Base-by-base conservation (phyloP, 2,113 vertebrate genomes). In the Henicopernis longicauda region DNA sequence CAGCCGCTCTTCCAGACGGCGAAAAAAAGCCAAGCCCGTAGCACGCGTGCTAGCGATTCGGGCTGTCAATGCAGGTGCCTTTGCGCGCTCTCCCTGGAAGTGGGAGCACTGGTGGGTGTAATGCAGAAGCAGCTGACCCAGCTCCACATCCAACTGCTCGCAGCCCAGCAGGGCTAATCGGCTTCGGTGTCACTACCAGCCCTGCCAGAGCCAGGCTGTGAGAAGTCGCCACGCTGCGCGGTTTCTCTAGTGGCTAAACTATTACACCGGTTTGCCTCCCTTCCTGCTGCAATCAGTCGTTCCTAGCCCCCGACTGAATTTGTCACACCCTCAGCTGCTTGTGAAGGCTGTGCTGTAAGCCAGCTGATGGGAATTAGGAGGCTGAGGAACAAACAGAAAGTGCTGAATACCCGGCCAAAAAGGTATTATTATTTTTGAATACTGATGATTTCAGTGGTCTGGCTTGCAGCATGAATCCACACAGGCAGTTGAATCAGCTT, bases 41-140 rank as follows among this genome's bases (percentile, higher is more conserved):
- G 16, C n/a, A 38, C 0, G 0, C 0, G 0, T 13, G 7, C 21
- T 22, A 34, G 40, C 0, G 1, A 66, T 10, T 18, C 0, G 0
- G 21, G 23, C 36, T 49, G 8, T 44, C 23, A 9, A 19, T 10
- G n/a, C 4, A 16, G 29, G 34, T 63, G 22, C 31, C 22, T 52
- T 26, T 38, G 26, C 8, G 7, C 36, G 25, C 17, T 49, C 52
- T 73, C 61, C 16, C 27, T 44, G 31, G 31, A 82, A 73, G 26
- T 13, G 22, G n/a, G 7, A 77, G 6, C 61, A 23, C 11, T 10
- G 29, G 16, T 61, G 57, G 20, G 14, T 45, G 21, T 4, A 18
- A 61, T 11, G 45, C 29, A 74, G 25, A 86, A 80, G 47, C 2
- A 3, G 29, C 29, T 50, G 45, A 82, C 25, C 34, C 4, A 3